Evolutionary conservation across 2,113 vertebrate species (phyloP).

Genomic region (Emydocephalus ijimae): DNA sequence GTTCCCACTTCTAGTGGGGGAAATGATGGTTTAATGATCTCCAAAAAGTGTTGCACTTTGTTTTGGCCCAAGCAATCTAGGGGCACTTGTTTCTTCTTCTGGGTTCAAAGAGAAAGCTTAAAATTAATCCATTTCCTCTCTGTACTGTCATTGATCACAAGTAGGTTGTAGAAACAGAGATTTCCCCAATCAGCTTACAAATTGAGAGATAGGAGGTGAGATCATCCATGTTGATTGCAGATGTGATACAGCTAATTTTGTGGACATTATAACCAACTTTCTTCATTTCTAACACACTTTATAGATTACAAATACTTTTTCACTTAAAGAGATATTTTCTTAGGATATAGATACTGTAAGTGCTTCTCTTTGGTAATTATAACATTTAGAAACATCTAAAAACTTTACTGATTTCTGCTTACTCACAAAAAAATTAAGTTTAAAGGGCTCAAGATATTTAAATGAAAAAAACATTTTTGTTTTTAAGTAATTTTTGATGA

Average conservation of each 20-base stretch:
- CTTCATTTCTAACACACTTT: neutral
- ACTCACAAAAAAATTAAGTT: too few species aligned
- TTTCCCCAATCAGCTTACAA: neutral
- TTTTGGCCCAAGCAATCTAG: neutral
- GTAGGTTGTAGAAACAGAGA: neutral
- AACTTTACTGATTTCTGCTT: too few species aligned
- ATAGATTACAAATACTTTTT: neutral
- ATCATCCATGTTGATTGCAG: neutral
- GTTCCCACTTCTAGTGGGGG: neutral
- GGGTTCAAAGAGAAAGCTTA: neutral
- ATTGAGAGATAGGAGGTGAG: neutral
- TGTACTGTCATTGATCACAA: neutral
- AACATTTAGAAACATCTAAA: neutral
- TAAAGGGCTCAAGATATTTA: too few species aligned
- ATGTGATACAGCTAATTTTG: neutral
- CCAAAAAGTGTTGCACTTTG: neutral
- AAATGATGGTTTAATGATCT: neutral
- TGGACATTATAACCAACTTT: neutral
- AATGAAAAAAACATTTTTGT: too few species aligned
- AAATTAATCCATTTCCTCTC: neutral
- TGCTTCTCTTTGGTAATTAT: neutral
- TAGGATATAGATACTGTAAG: neutral
- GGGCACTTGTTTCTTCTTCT: neutral
- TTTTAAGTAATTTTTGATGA: too few species aligned
- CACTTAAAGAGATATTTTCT: neutral